Evolutionary conservation across 2,888 invertebrate species (phyloP).

Genomic region (Dendrolimus houi): DNA sequence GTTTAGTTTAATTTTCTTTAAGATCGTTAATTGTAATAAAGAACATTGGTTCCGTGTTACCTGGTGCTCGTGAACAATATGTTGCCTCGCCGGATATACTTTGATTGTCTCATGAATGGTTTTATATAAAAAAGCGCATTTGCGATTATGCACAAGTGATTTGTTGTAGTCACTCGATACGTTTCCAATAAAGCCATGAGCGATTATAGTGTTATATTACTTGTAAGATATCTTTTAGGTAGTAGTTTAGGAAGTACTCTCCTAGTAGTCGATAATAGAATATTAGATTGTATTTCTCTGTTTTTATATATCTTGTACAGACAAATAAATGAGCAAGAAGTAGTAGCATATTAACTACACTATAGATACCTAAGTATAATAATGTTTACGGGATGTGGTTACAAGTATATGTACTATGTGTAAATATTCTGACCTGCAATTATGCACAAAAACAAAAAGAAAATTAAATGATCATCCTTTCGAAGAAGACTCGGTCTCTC

Average conservation of each 20-base stretch:
- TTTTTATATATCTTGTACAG: no score
- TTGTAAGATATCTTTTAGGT: slow-evolving; percentile 21
- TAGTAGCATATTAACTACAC: no score
- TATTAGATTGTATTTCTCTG: no score
- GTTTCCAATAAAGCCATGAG: slow-evolving; percentile 39
- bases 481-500: no score
- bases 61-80: slow-evolving; percentile 46
- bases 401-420: no score
- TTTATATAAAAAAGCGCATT: slow-evolving; percentile 57
- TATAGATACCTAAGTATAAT: no score
- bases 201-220: slow-evolving; percentile 66
- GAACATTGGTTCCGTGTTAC: slow-evolving; percentile 55
- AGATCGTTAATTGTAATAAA: slow-evolving; percentile 31
- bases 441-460: no score
- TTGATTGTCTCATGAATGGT: slow-evolving; percentile 47
- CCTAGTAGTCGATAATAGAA: neutral
- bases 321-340: no score
- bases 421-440: no score
- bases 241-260: neutral
- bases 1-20: slow-evolving; percentile 30
- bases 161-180: slow-evolving; percentile 67
- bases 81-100: slow-evolving; percentile 63
- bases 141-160: slow-evolving; percentile 72
- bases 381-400: no score
- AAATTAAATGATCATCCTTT: no score